Base-by-base conservation (phyloP, 1,140 invertebrate species). In the Drosophila paulistorum region DNA sequence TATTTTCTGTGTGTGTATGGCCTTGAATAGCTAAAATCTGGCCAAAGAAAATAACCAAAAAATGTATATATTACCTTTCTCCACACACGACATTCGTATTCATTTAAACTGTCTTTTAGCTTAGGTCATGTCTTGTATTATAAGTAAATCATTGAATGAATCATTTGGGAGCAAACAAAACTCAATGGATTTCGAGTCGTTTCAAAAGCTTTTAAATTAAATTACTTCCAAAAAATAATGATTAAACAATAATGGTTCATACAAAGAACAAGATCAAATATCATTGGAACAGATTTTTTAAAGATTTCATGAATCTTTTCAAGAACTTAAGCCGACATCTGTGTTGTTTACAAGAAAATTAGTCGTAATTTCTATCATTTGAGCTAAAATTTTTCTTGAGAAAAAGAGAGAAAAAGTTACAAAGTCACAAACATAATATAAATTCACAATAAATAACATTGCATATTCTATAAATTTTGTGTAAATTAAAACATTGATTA, bases 11-110 rank as follows among this genome's bases (percentile, higher is more conserved):
- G 45, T 51, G 55, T 14, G n/a, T 35, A 10, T 59, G 57, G 57
- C 57, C 57, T 59, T 59, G 57, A 59, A 59, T 59, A 59, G 57
- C 57, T 59, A 59, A 59, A 59, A 59, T 59, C n/a, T 59, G 57
- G 17, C 33, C 57, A 59, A 37, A 26, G 23, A 26, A 26, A 26
- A 26, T 37, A 26, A 26, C 23, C 23, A 37, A 14, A 45, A 14
- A 45, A 14, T 14, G 13, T 23, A 51, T 51, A 51, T 51, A 51
- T 51, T 51, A 51, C 45, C 45, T 51, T 51, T 51, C 20, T 20
- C 45, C 45, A 20, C 20, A 51, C 17, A 51, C 13, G 45, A 51
- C 17, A 51, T 51, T 51, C 20, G 45, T 51, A 51, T 51, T 51
- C 45, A 51, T 51, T 51, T 51, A 51, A 51, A 23, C 45, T 51